Evolutionary conservation across 2,888 invertebrate genomes (phyloP), one percentile per base, ranked within the genome.

Genomic region (Phrixothrix hirtus): DNA sequence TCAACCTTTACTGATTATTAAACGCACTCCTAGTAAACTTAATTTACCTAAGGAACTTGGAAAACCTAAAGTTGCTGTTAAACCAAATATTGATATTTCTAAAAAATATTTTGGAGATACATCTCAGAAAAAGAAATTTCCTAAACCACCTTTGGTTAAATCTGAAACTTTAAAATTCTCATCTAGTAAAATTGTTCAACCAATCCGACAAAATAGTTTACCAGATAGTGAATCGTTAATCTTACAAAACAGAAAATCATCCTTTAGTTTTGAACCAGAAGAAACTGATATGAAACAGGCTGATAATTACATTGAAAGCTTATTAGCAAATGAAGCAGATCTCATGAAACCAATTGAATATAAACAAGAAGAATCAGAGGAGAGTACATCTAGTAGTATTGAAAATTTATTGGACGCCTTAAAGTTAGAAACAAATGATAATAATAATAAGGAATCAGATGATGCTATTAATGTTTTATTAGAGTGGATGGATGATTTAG

Each of bases 381-480:
- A 68, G 45, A 60, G 64, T 16, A 55, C 68, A 1, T 72, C 73
- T 2, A 73, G 70, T 49, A 77, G 77, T 55, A 76, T 77, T 51
- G 77, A 77, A 62, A 75, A 76, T 63, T 62, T 77, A 36, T 66
- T 77, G 13, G 72, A 71, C 59, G 75, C 75, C 10, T 55, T 77
- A 25, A 73, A 75, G 64, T 68, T 66, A 2, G 75, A 75, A 65
- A 70, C 71, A 2, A 35, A 49, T 12, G 63, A 51, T n/a, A 52
- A 55, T n/a, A 59, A 57, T 16, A 25, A 38, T 5, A 46, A 56
- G 15, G 49, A 64, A 37, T 59, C 65, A 1, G 72, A 71, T 15
- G 71, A 74, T 38, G 75, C 75, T 67, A 71, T 76, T 11, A 73
- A 72, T 12, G 75, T 76, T 65, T 58, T 77, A n/a, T 62, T 77